These are phyloP conservation scores for Camelus bactrianus DNA, from an alignment of 2,113 vertebrate species.

Conservation along the genomic window DNA sequence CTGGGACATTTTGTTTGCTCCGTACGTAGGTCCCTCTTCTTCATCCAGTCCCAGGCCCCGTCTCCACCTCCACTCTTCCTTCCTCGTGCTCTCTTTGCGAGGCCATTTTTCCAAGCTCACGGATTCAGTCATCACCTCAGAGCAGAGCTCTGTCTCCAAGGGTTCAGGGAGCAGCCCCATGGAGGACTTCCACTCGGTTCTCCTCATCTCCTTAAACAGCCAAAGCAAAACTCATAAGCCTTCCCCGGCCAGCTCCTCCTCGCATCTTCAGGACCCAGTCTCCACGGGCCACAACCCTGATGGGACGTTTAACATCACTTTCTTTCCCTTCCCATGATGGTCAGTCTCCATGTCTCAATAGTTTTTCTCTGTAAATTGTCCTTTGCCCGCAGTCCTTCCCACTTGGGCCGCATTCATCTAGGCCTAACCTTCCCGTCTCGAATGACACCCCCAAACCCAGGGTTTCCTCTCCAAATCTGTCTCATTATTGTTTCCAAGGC, in stretches of 20 bases:
- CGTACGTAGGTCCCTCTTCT: not conserved
- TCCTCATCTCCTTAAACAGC: not conserved
- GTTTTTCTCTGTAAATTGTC: not conserved
- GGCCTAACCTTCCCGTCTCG: not conserved
- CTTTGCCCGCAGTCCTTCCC: not conserved
- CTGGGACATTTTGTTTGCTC: not conserved
- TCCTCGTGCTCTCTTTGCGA: not conserved
- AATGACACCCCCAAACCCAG: not conserved
- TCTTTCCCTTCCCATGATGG: not conserved
- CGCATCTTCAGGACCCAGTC: not conserved
- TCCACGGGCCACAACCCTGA: not conserved
- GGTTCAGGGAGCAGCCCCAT: not conserved
- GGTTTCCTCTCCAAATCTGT: not conserved
- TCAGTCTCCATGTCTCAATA: not conserved
- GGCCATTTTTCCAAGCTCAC: not conserved
- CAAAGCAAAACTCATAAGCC: not conserved
- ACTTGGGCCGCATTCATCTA: not conserved
- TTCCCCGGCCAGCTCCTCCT: not conserved
- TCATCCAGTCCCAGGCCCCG: not conserved
- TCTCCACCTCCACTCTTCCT: not conserved
- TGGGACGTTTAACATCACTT: not conserved
- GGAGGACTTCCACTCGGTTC: not conserved
- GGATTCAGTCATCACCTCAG: not conserved
- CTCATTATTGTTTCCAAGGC: not conserved
- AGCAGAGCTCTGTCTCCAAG: not conserved